Evolutionary conservation across 1,140 invertebrate species (phyloP), one percentile per base, ranked within the genome.

Genomic region (Nilaparvata lugens): DNA sequence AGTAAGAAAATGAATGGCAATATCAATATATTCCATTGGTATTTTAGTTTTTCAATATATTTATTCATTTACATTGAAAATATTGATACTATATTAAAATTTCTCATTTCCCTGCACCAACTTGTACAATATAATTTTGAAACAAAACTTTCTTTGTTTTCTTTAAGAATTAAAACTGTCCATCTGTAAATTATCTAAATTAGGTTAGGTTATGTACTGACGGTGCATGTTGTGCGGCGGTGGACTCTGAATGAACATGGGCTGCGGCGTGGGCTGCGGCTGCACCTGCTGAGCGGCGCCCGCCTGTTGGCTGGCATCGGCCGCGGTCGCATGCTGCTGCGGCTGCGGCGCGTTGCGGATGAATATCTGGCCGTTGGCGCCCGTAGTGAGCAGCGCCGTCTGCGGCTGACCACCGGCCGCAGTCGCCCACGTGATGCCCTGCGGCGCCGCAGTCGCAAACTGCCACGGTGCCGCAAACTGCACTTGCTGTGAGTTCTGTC

Each of bases 161-260:
- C n/a, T n/a, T n/a, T n/a, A n/a, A n/a, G n/a, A n/a, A n/a, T n/a
- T n/a, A n/a, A n/a, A n/a, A n/a, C n/a, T n/a, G n/a, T n/a, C n/a
- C n/a, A n/a, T n/a, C n/a, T 42, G 40, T 42, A 11, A 42, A 42
- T 42, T 42, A 42, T 42, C 11, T 42, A 11, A 42, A 42, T 11
- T n/a, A n/a, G n/a, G n/a, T n/a, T n/a, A n/a, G n/a, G n/a, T n/a
- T n/a, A 42, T 66, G 25, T 42, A 75, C 74, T 75, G 68, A 82
- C 81, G 77, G 74, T 83, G n/a, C n/a, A n/a, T n/a, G 83, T 61
- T 84, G 82, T 75, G 69, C 19, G 79, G 78, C 63, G 88, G 87
- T 11, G 88, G 84, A 69, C 85, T 88, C 69, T 91, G 89, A 65
- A 94, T 91, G 66, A 90, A 91, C 86, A 94, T 92, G 2, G 65